Conservation (phyloP, 2,113 vertebrate species). For the Glaucomys volans region DNA sequence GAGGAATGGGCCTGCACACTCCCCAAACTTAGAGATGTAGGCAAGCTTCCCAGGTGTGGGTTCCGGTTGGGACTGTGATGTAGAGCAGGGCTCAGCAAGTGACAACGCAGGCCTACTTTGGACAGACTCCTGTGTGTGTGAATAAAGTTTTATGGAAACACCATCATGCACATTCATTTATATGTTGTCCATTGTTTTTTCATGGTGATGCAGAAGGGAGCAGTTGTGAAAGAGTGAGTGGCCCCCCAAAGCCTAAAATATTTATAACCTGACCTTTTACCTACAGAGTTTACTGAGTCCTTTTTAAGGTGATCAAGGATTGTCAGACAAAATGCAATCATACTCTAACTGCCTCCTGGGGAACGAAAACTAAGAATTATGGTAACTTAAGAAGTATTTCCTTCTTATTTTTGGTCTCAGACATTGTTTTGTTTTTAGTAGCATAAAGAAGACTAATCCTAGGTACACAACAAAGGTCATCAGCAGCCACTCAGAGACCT, state of each 20-base stretch:
- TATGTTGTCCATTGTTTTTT: background rate
- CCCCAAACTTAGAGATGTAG: background rate
- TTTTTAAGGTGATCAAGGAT: background rate
- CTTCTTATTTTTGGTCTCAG: background rate
- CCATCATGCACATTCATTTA: background rate
- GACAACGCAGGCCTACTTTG: background rate
- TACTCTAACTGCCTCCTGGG: slow-evolving; percentile 3
- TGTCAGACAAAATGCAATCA: background rate
- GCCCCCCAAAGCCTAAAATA: slow-evolving; percentile 12
- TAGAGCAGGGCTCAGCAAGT: background rate
- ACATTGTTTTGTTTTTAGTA: slow-evolving; percentile 57
- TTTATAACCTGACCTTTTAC: slow-evolving; percentile 42
- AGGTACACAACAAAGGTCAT: slow-evolving; percentile 19
- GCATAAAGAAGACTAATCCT: slow-evolving; percentile 34
- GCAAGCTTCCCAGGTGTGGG: background rate
- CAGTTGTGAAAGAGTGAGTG: background rate
- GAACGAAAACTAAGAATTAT: slow-evolving; percentile 35
- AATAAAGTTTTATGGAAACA: slow-evolving; percentile 58
- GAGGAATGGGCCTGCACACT: slow-evolving; percentile 49
- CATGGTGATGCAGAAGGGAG: background rate
- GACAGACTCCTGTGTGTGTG: background rate
- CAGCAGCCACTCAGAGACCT: slow-evolving; percentile 22
- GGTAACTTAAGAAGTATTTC: slow-evolving; percentile 56
- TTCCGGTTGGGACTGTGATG: background rate
- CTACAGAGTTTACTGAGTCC: background rate